Evolutionary conservation across 2,888 invertebrate species (phyloP).

Genomic region (Eledone cirrhosa): DNA sequence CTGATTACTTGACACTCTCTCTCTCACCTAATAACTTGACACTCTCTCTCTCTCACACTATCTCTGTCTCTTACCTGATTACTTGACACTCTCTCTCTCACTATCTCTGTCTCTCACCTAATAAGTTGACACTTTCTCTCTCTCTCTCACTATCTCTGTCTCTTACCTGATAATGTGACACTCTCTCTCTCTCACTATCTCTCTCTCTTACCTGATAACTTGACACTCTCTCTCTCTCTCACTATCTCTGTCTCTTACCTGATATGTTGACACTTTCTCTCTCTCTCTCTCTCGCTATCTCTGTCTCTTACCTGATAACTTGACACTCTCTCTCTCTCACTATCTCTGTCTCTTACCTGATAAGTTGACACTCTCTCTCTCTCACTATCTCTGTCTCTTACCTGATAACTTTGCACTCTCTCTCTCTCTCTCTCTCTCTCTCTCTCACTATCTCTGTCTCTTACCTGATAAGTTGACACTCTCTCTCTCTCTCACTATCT

Average conservation of each 20-base stretch:
- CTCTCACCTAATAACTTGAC: conserved; percentile 55
- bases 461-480: conserved; percentile 58
- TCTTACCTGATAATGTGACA: conserved; percentile 56
- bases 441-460: too few species aligned
- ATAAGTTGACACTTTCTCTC: conserved; percentile 55
- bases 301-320: conserved; percentile 50
- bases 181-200: conserved; percentile 37
- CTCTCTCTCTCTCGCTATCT: too few species aligned
- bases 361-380: conserved; percentile 47
- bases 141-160: too few species aligned
- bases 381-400: conserved; percentile 35
- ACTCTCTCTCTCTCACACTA: conserved; percentile 35
- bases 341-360: conserved; percentile 53
- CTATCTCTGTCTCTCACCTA: conserved; percentile 44
- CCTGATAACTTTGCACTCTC: conserved; percentile 56
- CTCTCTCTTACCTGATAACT: conserved; percentile 50
- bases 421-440: too few species aligned
- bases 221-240: conserved; percentile 41
- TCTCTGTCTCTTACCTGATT: conserved; percentile 55
- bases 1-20: conserved; percentile 54
- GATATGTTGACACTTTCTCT: conserved; percentile 55
- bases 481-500: not conserved
- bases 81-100: conserved; percentile 46
- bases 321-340: conserved; percentile 41
- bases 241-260: conserved; percentile 51